Evolutionary conservation across 2,797 vertebrate genomes (phyloP), one percentile per base, ranked within the genome.

Genomic region (Cottoperca gobio): DNA sequence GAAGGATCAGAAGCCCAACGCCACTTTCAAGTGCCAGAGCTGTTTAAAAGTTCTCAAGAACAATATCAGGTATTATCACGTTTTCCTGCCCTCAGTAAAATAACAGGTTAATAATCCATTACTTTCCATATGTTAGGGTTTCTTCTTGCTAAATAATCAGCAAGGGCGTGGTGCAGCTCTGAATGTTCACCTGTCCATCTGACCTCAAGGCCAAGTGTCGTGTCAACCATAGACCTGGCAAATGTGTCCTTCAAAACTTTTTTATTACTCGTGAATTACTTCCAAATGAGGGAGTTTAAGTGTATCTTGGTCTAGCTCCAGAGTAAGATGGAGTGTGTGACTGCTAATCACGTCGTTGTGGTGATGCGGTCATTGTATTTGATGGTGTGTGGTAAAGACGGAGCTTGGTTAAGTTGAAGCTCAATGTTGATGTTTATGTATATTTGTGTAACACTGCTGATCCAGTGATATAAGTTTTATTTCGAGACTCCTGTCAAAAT

Each of bases 21-120:
- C 93, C 0, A 98, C 97, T 0, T 99, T 99, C 89, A 99, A 97
- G 88, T 99, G 98, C 92, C 96, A 97, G 93, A 99, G 97, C 93
- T 99, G 98, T 89, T 94, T 97, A 77, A 99, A 99, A 90, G 90
- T 98, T 86, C 97, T 99, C 69, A 99, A 99, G 92, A 99, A 97
- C 93, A 99, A 99, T 62, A 96, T 99, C 91, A 97, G 97, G 98
- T 99, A 96, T 23, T 73, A 19, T 13, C 5, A 3, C 2, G 26
- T 19, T 49, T 59, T 43, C 17, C 58, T 59, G 4, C 21, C 1
- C 8, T 63, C 19, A 17, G 7, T 48, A 21, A 50, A 57, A 55
- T 42, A 9, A n/a, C 1, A 12, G 10, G 6, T 3, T 14, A 17
- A 21, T 16, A 31, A 23, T 57, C 37, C 0, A 13, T 39, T n/a